Conservation (phyloP, 2,888 invertebrate species). For the Hemistola chrysoprasaria region DNA sequence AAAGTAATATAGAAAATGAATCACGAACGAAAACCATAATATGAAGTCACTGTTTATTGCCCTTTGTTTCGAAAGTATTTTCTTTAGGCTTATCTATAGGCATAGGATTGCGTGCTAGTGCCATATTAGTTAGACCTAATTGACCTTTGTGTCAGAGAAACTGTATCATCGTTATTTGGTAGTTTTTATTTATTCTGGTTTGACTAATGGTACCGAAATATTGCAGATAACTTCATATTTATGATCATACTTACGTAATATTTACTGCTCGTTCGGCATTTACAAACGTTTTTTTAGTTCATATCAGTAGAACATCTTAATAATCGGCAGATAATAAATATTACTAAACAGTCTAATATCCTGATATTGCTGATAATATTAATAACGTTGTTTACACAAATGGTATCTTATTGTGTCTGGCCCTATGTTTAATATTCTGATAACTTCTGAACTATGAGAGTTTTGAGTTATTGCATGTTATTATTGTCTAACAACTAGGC, state of each 20-base stretch:
- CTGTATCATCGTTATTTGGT: too few species aligned
- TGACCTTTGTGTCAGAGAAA: too few species aligned
- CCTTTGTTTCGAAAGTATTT: constrained; percentile 9
- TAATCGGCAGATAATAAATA: constrained; percentile 9
- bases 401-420: constrained; percentile 38
- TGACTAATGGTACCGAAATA: too few species aligned
- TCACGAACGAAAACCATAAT: constrained; percentile 4
- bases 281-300: background rate
- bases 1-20: background rate
- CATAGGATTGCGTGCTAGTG: too few species aligned
- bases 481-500: constrained; percentile 28
- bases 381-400: constrained; percentile 31
- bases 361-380: constrained; percentile 32
- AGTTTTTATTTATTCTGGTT: too few species aligned
- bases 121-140: too few species aligned
- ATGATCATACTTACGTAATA: too few species aligned
- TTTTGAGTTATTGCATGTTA: constrained; percentile 24
- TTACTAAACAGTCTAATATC: constrained; percentile 3
- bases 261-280: too few species aligned
- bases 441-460: constrained; percentile 38
- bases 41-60: constrained; percentile 1
- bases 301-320: constrained; percentile 6
- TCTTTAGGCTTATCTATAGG: background rate
- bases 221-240: too few species aligned
- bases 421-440: constrained; percentile 31